Evolutionary conservation across 2,888 invertebrate species (phyloP).

Genomic region (Brenthis ino): DNA sequence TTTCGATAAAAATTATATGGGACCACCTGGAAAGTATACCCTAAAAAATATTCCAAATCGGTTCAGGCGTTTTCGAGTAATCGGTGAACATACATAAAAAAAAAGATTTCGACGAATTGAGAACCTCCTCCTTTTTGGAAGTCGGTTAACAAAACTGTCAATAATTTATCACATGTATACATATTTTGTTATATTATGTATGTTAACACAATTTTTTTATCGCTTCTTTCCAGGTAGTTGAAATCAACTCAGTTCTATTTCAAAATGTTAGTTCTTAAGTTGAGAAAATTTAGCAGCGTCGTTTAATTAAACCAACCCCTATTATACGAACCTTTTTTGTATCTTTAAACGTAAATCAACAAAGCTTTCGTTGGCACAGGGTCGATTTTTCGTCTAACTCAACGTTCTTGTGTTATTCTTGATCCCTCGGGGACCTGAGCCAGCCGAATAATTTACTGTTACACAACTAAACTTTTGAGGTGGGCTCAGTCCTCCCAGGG

Average conservation of each 20-base stretch:
- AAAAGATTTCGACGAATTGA: too few species aligned
- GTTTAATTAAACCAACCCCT: slow-evolving; percentile 27
- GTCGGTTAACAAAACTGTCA: too few species aligned
- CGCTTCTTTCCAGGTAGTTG: neutral
- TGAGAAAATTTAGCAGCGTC: slow-evolving; percentile 8
- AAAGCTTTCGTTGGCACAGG: slow-evolving; percentile 41
- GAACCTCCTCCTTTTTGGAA: too few species aligned
- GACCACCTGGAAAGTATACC: too few species aligned
- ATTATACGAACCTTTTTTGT: slow-evolving; percentile 27
- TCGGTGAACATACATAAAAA: too few species aligned
- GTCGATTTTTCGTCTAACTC: slow-evolving; percentile 56
- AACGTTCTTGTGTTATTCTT: slow-evolving; percentile 68
- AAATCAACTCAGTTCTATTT: neutral
- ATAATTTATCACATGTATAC: too few species aligned
- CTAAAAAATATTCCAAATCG: too few species aligned
- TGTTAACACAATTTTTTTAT: neutral
- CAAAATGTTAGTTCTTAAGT: neutral
- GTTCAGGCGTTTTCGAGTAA: too few species aligned
- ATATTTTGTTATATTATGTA: too few species aligned
- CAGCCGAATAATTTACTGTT: slow-evolving; percentile 72
- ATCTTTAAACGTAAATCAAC: slow-evolving; percentile 33
- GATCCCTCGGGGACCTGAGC: slow-evolving; percentile 49
- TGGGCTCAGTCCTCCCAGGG: slow-evolving; percentile 53
- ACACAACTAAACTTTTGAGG: slow-evolving; percentile 66
- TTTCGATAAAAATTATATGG: too few species aligned